Conservation (phyloP, 2,888 invertebrate genomes). For the Athalia rosae region DNA sequence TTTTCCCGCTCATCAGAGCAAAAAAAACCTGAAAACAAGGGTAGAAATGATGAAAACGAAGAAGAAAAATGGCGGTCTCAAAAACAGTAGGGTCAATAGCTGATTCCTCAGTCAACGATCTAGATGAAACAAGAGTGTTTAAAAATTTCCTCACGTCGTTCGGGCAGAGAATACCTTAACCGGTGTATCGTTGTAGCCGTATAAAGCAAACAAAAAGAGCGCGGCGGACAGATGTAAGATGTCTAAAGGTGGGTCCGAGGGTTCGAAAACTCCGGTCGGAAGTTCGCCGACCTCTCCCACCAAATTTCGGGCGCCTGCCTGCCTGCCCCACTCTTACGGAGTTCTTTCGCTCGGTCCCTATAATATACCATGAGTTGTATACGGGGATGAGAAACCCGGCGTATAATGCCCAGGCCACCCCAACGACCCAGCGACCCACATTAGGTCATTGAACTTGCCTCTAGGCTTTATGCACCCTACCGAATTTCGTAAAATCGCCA, state of each 20-base stretch:
- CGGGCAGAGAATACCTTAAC: not conserved
- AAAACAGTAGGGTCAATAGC: too few relatives aligned
- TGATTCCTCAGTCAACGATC: too few relatives aligned
- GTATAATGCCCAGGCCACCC: constrained; percentile 43
- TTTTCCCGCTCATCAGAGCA: not conserved
- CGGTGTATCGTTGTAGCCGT: constrained; percentile 14
- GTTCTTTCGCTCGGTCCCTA: constrained; percentile 23
- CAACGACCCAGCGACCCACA: constrained; percentile 57
- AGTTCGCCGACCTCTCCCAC: constrained; percentile 43
- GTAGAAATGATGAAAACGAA: too few relatives aligned
- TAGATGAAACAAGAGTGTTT: too few relatives aligned
- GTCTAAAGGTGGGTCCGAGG: constrained; percentile 40
- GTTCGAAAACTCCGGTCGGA: constrained; percentile 30
- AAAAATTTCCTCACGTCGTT: not conserved
- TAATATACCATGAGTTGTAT: not conserved
- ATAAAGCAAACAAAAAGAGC: constrained; percentile 26
- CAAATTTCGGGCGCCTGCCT: constrained; percentile 35
- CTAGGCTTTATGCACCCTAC: constrained; percentile 42
- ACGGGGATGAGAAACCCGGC: constrained; percentile 20
- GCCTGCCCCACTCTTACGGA: constrained; percentile 20
- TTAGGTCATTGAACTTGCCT: constrained; percentile 56
- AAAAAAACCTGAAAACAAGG: not conserved
- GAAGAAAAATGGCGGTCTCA: too few relatives aligned
- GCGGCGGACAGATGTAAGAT: constrained; percentile 34
- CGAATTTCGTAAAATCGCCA: constrained; percentile 39